Evolutionary conservation across 2,888 invertebrate genomes (phyloP), one percentile per base, ranked within the genome.

Genomic region (Seira sanloemensis): DNA sequence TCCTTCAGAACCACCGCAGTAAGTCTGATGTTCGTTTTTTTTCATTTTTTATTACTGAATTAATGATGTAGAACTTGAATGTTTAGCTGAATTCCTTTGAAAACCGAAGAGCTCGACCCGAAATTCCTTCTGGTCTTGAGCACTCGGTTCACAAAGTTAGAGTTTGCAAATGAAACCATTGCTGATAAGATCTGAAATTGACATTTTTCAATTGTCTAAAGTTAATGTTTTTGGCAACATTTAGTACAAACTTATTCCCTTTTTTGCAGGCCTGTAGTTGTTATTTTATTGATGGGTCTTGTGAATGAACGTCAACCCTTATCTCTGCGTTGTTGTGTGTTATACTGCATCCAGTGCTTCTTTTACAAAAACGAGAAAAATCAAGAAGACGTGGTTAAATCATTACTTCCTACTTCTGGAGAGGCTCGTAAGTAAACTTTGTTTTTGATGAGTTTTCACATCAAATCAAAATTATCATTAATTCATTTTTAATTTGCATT

Each of bases 281-380:
- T 99, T 0, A 97, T 99, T 65, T 93, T 99, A 5, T 92, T 99
- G 7, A 97, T 98, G 96, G 98, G 98, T 0, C 98, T 99, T 98
- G 97, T 98, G 4, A 98, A 98, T 91, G 99, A 99, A 91, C 98
- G 98, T 90, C 99, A 99, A 91, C 96, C 98, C 0, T 96, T 99
- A 91, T 92, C 92, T 0, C 91, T 96, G 90, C 95, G 99, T 86
- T 97, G 97, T 91, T 96, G 99, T 0, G 98, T 99, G 1, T 94
- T 99, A 0, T 99, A 99, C 91, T 98, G 98, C 91, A 98, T 99
- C 91, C 95, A 99, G 92, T 98, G 97, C 91, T 99, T 96, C 91
- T 92, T 99, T 7, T 97, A 96, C 91, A 97, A 96, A 92, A 99
- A 99, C 91, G 96, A 97, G 91, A 93, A 94, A 26, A 96, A 96